phyloP scores from a whole-genome alignment of 2,888 invertebrate species.

The Trissoscelio sp. region DNA sequence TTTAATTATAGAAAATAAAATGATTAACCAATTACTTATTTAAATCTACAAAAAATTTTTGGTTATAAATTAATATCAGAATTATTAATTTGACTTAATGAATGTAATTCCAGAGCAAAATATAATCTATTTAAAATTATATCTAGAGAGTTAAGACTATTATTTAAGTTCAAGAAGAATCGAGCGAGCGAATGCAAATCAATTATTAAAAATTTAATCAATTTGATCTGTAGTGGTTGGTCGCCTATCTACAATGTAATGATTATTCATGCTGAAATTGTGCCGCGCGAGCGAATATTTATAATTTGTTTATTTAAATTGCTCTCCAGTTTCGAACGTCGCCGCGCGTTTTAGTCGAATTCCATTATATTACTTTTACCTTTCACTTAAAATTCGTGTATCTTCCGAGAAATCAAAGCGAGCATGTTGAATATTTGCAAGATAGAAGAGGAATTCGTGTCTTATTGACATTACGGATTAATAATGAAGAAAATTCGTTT shows the following conservation, averaged over 20 bases:
- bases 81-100: not conserved
- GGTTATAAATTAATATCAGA: too few relatives aligned
- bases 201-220: constrained; percentile 83
- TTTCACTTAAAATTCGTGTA: constrained; percentile 78
- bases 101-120: not conserved
- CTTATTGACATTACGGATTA: constrained; percentile 61
- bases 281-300: constrained; percentile 82
- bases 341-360: constrained; percentile 77
- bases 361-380: constrained; percentile 82
- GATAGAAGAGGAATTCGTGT: constrained; percentile 34
- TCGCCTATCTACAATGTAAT: constrained; percentile 78
- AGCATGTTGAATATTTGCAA: constrained; percentile 62
- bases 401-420: constrained; percentile 59
- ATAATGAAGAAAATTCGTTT: constrained; percentile 22
- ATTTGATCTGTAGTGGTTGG: constrained; percentile 82
- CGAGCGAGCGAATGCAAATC: constrained; percentile 81
- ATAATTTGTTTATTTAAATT: constrained; percentile 83
- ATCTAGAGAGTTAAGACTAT: constrained; percentile 77
- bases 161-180: constrained; percentile 61
- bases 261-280: constrained; percentile 83
- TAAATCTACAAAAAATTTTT: too few relatives aligned
- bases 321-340: constrained; percentile 74
- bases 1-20: too few relatives aligned
- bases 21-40: too few relatives aligned
- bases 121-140: constrained; percentile 76